phyloP scores from a whole-genome alignment of 2,113 vertebrate species.

The Ramphastos sulfuratus region DNA sequence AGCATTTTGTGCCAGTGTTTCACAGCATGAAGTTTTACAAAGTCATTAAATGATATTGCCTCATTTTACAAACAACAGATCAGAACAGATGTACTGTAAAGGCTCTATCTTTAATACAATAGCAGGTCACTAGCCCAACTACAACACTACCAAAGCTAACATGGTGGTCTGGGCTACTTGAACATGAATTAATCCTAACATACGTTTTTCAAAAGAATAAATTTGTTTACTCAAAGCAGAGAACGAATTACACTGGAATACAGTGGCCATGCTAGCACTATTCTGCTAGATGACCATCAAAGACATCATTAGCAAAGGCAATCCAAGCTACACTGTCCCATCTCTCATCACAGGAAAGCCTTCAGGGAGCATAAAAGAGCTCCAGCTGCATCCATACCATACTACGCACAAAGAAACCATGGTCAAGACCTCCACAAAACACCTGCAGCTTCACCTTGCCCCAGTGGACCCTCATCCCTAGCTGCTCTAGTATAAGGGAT shows the following conservation, averaged over 20 bases:
- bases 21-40: not conserved
- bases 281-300: not conserved
- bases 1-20: not conserved
- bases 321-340: not conserved
- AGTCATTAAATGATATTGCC: not conserved
- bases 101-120: not conserved
- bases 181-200: not conserved
- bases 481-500: not conserved
- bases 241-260: not conserved
- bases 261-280: rapidly evolving
- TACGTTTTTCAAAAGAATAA: not conserved
- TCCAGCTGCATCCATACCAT: not conserved
- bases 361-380: not conserved
- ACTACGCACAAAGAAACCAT: not conserved
- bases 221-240: not conserved
- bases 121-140: not conserved
- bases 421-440: not conserved
- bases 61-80: not conserved
- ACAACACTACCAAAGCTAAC: not conserved
- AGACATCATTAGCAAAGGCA: not conserved
- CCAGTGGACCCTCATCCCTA: not conserved
- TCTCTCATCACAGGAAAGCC: not conserved
- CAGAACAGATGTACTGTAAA: not conserved
- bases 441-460: not conserved
- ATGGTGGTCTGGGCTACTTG: not conserved